Base-by-base conservation (phyloP, 2,797 vertebrate genomes). In the Ctenopoma kingsleyae region DNA sequence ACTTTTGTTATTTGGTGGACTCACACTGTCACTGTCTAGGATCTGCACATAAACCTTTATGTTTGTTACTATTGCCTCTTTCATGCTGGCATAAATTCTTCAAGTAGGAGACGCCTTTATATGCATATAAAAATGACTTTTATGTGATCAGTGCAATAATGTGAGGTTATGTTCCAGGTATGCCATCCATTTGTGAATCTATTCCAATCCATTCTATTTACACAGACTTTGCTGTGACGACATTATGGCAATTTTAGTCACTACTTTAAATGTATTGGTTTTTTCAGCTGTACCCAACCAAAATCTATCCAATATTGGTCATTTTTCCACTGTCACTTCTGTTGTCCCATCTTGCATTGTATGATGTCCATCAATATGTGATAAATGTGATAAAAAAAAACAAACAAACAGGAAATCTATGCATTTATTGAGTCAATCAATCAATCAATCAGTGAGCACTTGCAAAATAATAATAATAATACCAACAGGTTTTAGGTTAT, bases 51-150 rank as follows among this genome's bases (percentile, higher is more conserved):
- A 38, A 17, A 30, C 15, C 61, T 44, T 44, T 22, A 40, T 22
- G 32, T 53, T 48, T 19, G 32, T 59, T 73, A 12, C 17, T 54
- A 3, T 38, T 58, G 30, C 70, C 11, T 43, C 22, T 72, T 52
- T 47, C 32, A 3, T n/a, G 36, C 40, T 40, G 22, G 1, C 10
- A 27, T 61, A 7, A 40, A 48, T 62, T 12, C 36, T 10, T 49
- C 19, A 48, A 65, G 57, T 8, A 60, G 50, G 23, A 48, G 35
- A 49, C n/a, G n/a, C 23, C 27, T 67, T 54, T 46, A 38, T 19
- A 40, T 23, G 35, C 46, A 35, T 27, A 44, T 36, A 30, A 65
- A 59, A 73, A 46, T 5, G 17, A 50, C 6, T 36, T 63, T 48
- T 17, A 59, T 30, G 20, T 50, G 27, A 59, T 36, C 4, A 44